Percentiles rank a stretch among this genome's conserved stretches.
Conservation (phyloP, 2,797 vertebrate genomes). For the Clarias laeviceps region DNA sequence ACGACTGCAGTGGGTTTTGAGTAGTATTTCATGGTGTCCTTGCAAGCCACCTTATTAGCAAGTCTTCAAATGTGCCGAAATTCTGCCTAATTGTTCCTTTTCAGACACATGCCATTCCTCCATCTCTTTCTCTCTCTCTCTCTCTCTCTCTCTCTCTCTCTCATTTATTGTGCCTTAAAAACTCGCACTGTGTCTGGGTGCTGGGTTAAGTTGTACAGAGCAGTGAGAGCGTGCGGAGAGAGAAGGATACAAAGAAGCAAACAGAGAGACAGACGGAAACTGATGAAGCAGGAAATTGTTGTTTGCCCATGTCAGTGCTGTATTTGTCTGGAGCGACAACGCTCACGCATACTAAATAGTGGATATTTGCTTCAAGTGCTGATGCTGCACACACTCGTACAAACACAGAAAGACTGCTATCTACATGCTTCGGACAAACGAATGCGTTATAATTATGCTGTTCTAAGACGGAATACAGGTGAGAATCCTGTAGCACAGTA, state of each 20-base stretch:
- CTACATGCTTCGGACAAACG: not conserved
- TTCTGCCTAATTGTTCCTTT: not conserved
- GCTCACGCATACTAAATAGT: conserved; percentile 8
- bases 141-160: not conserved
- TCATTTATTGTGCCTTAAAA: not conserved
- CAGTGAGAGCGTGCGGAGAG: not conserved
- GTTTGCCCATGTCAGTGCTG: conserved; percentile 43
- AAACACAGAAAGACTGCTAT: not conserved
- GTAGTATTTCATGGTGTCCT: not conserved
- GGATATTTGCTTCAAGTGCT: not conserved
- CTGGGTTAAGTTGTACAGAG: conserved; percentile 4
- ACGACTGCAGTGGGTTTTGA: not conserved
- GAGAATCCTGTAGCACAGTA: not conserved
- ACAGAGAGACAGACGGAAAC: conserved; percentile 40
- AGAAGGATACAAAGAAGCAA: conserved; percentile 33
- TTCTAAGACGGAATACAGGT: not conserved
- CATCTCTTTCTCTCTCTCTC: not conserved
- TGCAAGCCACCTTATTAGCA: not conserved
- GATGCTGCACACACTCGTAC: not conserved
- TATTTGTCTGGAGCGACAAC: conserved; percentile 36
- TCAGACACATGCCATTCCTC: too few species aligned
- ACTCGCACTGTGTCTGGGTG: too few species aligned
- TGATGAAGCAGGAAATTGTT: conserved; percentile 58
- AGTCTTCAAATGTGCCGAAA: not conserved
- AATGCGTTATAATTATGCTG: not conserved